Conservation (phyloP, 2,797 vertebrate genomes). For the Enteromius fasciolatus region DNA sequence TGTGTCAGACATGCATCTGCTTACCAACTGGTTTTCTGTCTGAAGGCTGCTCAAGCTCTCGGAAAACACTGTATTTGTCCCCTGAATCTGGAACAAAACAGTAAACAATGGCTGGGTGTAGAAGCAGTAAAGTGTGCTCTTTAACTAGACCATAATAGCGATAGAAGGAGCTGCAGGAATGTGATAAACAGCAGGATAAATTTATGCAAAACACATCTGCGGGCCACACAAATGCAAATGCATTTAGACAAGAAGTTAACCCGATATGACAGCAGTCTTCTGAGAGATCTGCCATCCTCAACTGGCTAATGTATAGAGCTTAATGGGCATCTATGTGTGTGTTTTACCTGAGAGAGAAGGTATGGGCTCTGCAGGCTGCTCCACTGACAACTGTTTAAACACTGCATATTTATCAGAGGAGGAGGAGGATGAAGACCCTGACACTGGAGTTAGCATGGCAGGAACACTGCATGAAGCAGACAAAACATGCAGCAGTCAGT, state of each 20-base stretch:
- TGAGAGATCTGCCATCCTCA: not conserved
- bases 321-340: not conserved
- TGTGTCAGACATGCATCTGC: constrained; percentile 56
- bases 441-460: constrained; percentile 89
- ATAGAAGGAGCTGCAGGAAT: not conserved
- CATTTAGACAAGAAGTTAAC: constrained; percentile 30
- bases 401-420: constrained; percentile 92
- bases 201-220: constrained; percentile 11
- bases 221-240: not conserved
- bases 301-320: constrained; percentile 11
- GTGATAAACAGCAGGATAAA: not conserved
- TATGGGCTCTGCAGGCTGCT: constrained; percentile 83
- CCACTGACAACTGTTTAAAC: constrained; percentile 91
- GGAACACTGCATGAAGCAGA: constrained; percentile 75
- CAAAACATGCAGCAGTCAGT: constrained; percentile 25
- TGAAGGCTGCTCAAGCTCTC: constrained; percentile 86
- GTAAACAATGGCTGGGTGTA: not conserved
- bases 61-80: constrained; percentile 97
- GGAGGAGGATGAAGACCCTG: constrained; percentile 79
- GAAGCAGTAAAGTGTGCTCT: constrained; percentile 7
- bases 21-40: constrained; percentile 91
- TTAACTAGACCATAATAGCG: not conserved
- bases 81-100: constrained; percentile 78
- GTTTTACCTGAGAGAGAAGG: constrained; percentile 84
- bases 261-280: constrained; percentile 10